phyloP scores from a whole-genome alignment of 2,888 invertebrate genomes.

The Diarsia mendica region DNA sequence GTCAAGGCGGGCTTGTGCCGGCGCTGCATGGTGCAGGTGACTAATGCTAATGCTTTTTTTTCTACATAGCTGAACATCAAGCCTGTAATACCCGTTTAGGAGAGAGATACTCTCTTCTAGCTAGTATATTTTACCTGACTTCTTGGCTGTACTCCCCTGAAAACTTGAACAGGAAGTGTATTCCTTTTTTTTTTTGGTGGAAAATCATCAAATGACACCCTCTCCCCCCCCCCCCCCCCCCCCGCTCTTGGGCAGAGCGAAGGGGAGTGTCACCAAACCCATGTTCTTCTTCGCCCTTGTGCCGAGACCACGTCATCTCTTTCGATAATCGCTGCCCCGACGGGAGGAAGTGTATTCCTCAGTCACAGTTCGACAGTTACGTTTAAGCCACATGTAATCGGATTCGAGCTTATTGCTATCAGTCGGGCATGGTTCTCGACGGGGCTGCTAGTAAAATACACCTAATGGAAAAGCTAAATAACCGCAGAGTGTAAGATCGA shows the following conservation, averaged over 20 bases:
- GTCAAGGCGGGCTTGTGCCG: conserved; percentile 98
- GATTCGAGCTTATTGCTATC: background rate
- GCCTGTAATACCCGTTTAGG: background rate
- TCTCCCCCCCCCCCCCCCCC: too few relatives aligned
- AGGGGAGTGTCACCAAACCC: too few relatives aligned
- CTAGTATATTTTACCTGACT: background rate
- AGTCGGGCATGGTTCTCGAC: background rate
- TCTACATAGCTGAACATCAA: background rate
- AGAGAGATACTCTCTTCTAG: background rate
- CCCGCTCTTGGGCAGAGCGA: too few relatives aligned
- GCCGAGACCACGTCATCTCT: too few relatives aligned
- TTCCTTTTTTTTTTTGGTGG: too few relatives aligned
- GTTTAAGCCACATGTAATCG: background rate
- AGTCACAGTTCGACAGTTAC: background rate
- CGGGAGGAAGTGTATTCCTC: background rate
- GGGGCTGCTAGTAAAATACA: background rate
- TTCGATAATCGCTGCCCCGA: too few relatives aligned
- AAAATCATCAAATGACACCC: too few relatives aligned
- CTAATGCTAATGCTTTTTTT: background rate
- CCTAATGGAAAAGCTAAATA: background rate
- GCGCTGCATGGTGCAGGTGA: conserved; percentile 98
- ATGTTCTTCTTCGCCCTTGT: too few relatives aligned
- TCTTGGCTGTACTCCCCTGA: background rate
- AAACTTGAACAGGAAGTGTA: background rate
- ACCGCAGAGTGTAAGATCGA: background rate